These are phyloP conservation scores for Crotalus helleri DNA, from an alignment of 2,113 vertebrate genomes.

Conservation along the genomic window DNA sequence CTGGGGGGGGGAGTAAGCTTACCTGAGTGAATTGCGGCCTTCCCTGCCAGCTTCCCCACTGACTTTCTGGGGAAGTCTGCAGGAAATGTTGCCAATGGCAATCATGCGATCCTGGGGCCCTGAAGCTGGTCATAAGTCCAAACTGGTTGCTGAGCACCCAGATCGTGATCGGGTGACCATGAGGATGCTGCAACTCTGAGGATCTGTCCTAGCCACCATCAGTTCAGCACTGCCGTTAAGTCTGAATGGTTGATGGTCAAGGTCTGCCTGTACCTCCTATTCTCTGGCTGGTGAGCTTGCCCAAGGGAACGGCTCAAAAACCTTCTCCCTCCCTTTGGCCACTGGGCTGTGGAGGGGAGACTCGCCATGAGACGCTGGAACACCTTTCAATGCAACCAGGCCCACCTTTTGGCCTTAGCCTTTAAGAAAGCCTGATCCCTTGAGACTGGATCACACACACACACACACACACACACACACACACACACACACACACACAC, in stretches of 20 bases:
- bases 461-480: too few relatives aligned
- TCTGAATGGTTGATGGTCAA: background rate
- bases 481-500: too few relatives aligned
- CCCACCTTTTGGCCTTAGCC: background rate
- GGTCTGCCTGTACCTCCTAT: background rate
- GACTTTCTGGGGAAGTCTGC: background rate
- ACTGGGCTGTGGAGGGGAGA: background rate
- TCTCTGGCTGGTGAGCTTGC: background rate
- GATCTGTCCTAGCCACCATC: background rate
- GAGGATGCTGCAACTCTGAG: background rate
- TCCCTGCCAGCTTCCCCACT: background rate
- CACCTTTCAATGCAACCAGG: accelerated
- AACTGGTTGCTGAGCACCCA: background rate
- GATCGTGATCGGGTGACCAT: background rate
- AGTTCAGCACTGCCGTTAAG: background rate
- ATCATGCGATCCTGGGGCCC: accelerated
- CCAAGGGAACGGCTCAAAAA: background rate
- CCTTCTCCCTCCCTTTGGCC: too few relatives aligned
- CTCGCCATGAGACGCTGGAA: accelerated
- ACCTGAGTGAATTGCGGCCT: background rate
- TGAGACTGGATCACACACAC: too few relatives aligned
- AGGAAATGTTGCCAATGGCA: background rate
- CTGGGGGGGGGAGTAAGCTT: background rate
- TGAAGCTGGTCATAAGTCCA: background rate
- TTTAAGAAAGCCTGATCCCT: background rate